Percentiles rank a stretch among this genome's conserved stretches.
phyloP scores from a whole-genome alignment of 2,797 vertebrate species.

The Tachyglossus aculeatus region DNA sequence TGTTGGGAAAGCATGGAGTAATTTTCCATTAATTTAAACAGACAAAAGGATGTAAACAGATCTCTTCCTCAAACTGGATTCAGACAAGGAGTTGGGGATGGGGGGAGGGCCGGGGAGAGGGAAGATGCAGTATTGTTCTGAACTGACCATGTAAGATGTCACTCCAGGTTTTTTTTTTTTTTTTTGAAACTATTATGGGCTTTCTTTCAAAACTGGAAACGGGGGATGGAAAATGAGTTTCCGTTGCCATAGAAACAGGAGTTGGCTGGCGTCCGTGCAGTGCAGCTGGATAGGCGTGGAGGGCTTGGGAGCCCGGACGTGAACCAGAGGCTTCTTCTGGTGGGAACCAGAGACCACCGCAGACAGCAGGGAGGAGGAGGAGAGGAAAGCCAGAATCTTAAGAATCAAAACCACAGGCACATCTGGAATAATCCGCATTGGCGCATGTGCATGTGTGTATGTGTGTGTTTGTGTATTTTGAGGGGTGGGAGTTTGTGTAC shows the following conservation, averaged over 20 bases:
- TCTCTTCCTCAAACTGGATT: neutral
- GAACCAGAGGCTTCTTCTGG: slow-evolving; percentile 22
- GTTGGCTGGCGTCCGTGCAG: slow-evolving; percentile 23
- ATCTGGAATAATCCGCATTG: neutral
- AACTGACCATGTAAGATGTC: slow-evolving; percentile 4
- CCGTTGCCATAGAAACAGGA: slow-evolving; percentile 55
- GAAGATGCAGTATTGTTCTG: neutral
- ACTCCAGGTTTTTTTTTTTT: neutral
- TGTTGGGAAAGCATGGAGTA: neutral
- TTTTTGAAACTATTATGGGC: neutral
- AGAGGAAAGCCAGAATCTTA: neutral
- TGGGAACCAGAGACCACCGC: slow-evolving; percentile 1
- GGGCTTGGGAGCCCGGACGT: slow-evolving; percentile 24
- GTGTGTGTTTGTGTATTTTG: no score
- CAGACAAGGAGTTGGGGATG: neutral
- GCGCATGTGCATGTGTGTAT: no score
- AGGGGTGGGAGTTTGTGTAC: no score
- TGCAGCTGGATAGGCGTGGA: slow-evolving; percentile 32
- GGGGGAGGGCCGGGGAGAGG: neutral
- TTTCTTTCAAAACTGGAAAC: slow-evolving; percentile 55
- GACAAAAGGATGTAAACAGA: neutral
- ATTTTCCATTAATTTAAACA: neutral
- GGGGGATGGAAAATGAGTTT: slow-evolving; percentile 31
- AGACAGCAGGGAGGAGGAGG: neutral
- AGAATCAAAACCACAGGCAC: fast-evolving